A percentile compares a stretch with the other conserved stretches of the same genome.
These are phyloP conservation scores for Antechinus stuartii DNA, from an alignment of 2,113 vertebrate species.

Conservation along the genomic window DNA sequence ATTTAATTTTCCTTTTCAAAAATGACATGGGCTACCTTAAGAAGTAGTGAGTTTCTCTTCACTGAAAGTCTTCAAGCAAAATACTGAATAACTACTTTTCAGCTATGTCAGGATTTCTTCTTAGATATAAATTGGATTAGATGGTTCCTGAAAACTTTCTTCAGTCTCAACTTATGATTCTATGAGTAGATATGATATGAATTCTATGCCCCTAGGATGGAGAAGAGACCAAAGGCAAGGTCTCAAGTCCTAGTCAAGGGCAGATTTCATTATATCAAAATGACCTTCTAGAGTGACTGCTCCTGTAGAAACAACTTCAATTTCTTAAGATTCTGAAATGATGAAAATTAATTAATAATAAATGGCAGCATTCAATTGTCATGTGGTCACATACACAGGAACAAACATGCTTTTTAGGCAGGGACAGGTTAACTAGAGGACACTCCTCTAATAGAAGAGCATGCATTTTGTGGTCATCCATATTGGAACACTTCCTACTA, in stretches of 20 bases:
- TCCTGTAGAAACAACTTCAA: neutral
- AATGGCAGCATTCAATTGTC: neutral
- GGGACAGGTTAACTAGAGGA: neutral
- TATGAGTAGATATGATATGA: neutral
- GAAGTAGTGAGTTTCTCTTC: neutral
- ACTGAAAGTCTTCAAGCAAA: neutral
- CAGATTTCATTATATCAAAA: neutral
- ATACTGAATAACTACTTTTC: neutral
- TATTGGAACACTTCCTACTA: slow-evolving; percentile 21
- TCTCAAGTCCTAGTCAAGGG: neutral
- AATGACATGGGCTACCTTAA: neutral
- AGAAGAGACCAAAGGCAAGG: neutral
- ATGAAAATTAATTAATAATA: neutral
- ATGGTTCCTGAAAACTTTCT: neutral
- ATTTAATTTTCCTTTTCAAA: neutral
- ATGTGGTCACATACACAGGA: neutral
- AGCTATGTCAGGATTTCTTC: neutral
- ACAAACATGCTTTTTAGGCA: neutral
- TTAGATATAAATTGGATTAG: neutral
- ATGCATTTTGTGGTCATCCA: neutral
- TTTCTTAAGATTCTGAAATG: neutral
- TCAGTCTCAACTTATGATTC: neutral
- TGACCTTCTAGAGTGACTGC: neutral
- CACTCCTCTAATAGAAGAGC: neutral
- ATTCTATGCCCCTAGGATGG: neutral